Evolutionary conservation across 1,140 invertebrate species (phyloP).

Genomic region (Trichonephila clavipes): DNA sequence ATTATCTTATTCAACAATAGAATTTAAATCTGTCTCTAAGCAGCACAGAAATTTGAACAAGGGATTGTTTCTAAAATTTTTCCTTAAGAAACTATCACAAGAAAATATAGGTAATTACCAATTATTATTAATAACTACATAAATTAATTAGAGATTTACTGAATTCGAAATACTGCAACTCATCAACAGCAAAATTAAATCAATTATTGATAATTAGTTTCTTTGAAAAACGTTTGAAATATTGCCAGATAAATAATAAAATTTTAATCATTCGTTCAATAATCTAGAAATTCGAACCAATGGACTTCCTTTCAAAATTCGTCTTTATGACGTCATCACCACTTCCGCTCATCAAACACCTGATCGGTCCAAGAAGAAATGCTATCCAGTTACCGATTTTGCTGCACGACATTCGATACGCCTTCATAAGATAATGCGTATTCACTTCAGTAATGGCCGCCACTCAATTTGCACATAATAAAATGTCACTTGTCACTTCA

Average conservation of each 20-base stretch:
- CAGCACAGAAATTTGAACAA: no score
- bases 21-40: no score
- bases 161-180: no score
- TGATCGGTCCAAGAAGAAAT: neutral
- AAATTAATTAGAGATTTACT: no score
- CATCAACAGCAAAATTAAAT: no score
- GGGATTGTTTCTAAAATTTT: no score
- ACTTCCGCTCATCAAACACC: constrained; percentile 62
- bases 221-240: no score
- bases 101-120: no score
- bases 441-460: neutral
- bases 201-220: no score
- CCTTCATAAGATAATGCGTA: neutral
- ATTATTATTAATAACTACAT: no score
- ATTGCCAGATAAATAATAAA: neutral
- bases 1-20: no score
- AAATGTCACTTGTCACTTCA: constrained; percentile 65
- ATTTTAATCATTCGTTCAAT: neutral
- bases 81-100: no score
- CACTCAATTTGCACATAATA: constrained; percentile 66
- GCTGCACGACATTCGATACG: constrained; percentile 10
- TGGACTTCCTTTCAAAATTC: constrained; percentile 32
- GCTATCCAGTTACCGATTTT: constrained; percentile 38
- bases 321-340: constrained; percentile 39
- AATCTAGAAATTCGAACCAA: constrained; percentile 37